Conservation (phyloP, 2,888 invertebrate genomes). For the Phyllotreta striolata region DNA sequence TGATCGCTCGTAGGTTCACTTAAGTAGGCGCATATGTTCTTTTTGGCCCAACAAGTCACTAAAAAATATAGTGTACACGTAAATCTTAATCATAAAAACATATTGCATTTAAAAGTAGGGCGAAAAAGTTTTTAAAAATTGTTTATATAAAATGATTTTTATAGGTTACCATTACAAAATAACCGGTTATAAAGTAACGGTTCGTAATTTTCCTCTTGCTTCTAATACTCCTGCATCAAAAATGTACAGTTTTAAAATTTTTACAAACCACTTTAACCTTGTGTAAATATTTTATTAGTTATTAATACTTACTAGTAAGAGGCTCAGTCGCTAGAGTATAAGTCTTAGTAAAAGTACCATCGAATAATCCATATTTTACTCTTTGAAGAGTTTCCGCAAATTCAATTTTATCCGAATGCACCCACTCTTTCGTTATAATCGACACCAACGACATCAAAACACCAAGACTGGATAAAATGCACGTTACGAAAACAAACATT, state of each 20-base stretch:
- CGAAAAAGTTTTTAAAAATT: not conserved
- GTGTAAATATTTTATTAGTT: too few species aligned
- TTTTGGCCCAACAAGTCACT: conserved; percentile 58
- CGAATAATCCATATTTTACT: conserved; percentile 54
- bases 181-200: not conserved
- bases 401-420: conserved; percentile 44
- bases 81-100: too few species aligned
- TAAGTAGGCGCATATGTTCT: conserved; percentile 60
- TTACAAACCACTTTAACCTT: too few species aligned
- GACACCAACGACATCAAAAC: conserved; percentile 52
- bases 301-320: conserved; percentile 49
- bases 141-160: too few species aligned
- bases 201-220: conserved; percentile 16
- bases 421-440: conserved; percentile 56
- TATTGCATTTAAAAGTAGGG: not conserved
- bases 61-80: conserved; percentile 40
- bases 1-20: conserved; percentile 53
- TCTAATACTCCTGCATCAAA: too few species aligned
- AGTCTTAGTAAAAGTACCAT: conserved; percentile 47
- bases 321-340: conserved; percentile 36
- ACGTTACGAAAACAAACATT: conserved; percentile 50
- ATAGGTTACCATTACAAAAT: too few species aligned
- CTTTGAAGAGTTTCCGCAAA: conserved; percentile 25
- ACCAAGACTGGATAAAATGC: conserved; percentile 52
- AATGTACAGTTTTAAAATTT: too few species aligned